phyloP scores from a whole-genome alignment of 2,797 vertebrate species.

The Xiphophorus birchmanni region DNA sequence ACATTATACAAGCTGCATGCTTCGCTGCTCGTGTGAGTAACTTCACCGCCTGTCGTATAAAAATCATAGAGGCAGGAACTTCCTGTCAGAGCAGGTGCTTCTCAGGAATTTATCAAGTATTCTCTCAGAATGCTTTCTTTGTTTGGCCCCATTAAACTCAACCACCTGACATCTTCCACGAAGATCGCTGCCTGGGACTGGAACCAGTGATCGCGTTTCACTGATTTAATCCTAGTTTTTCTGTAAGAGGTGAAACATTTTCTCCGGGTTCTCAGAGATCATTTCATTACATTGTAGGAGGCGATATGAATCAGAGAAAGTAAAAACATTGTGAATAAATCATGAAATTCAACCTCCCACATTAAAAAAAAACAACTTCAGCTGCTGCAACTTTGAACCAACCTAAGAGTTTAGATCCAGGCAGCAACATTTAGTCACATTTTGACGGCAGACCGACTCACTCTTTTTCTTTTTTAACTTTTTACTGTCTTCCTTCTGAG shows the following conservation, averaged over 20 bases:
- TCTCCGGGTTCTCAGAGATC: background rate
- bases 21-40: background rate
- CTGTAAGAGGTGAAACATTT: background rate
- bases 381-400: background rate
- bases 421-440: background rate
- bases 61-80: background rate
- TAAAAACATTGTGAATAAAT: background rate
- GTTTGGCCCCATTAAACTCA: background rate
- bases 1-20: background rate
- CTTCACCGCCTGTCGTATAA: background rate
- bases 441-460: background rate
- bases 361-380: background rate
- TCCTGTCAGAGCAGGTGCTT: constrained; percentile 9
- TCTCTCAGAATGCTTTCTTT: background rate
- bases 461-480: background rate
- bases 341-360: background rate
- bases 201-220: background rate
- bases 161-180: background rate
- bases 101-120: background rate
- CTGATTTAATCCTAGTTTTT: background rate
- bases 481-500: background rate
- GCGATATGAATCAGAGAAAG: background rate
- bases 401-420: background rate
- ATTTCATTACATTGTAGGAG: background rate
- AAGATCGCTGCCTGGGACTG: background rate